These are phyloP conservation scores for Psilanteris sp. DNA, from an alignment of 1,140 invertebrate genomes.

Conservation along the genomic window DNA sequence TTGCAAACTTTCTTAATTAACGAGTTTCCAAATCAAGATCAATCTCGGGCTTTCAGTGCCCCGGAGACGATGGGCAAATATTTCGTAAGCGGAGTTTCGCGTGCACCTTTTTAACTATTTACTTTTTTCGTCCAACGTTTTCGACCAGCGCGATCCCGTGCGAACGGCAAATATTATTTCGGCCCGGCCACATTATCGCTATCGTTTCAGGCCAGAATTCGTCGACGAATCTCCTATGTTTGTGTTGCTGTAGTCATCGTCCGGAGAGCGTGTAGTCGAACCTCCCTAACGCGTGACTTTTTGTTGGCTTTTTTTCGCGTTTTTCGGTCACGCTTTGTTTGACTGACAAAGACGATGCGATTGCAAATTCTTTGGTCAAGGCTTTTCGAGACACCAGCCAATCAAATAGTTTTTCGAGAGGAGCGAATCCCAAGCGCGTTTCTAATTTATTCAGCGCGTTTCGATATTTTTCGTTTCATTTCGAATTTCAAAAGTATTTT, in stretches of 20 bases:
- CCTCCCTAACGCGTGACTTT: slow-evolving; percentile 21
- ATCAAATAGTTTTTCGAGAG: too few relatives aligned
- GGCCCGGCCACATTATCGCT: slow-evolving; percentile 31
- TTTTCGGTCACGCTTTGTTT: slow-evolving; percentile 38
- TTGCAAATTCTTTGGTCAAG: slow-evolving; percentile 21
- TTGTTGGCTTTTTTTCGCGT: slow-evolving; percentile 29
- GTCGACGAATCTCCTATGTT: slow-evolving; percentile 37
- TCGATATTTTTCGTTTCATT: too few relatives aligned
- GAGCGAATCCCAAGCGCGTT: too few relatives aligned
- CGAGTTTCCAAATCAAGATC: slow-evolving; percentile 1
- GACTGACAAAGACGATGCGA: slow-evolving; percentile 43
- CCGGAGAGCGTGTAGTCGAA: slow-evolving; percentile 19
- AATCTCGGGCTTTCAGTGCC: not conserved
- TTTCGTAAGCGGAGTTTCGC: not conserved
- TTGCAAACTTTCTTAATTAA: slow-evolving; percentile 29
- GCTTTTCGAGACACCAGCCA: slow-evolving; percentile 5
- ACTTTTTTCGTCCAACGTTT: slow-evolving; percentile 4
- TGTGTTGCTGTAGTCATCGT: slow-evolving; percentile 9
- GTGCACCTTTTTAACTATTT: not conserved
- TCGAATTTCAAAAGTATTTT: too few relatives aligned
- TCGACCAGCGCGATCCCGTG: slow-evolving; percentile 28
- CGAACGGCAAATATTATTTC: slow-evolving; percentile 56
- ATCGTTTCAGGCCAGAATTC: slow-evolving; percentile 36
- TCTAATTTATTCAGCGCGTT: too few relatives aligned
- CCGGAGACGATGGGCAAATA: not conserved